Conservation (phyloP, 2,113 vertebrate genomes). For the human region GRCh38 chrX:20801001-20801500, state of each 20-base stretch:
- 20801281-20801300: constrained; percentile 33
- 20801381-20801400: not conserved
- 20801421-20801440: constrained; percentile 31
- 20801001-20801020: too few species aligned
- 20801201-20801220: constrained; percentile 41
- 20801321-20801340: constrained; percentile 34
- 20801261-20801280: constrained; percentile 15
- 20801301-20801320: constrained; percentile 11
- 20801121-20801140: constrained; percentile 1
- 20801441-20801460: not conserved
- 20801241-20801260: not conserved
- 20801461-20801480: not conserved
- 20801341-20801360: not conserved
- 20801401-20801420: constrained; percentile 1
- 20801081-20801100: not conserved
- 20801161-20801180: constrained; percentile 12
- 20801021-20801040: too few species aligned
- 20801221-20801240: constrained; percentile 18
- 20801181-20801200: constrained; percentile 30
- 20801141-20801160: constrained; percentile 61
- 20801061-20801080: not conserved
- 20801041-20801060: not conserved
- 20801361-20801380: constrained; percentile 14
- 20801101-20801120: constrained; percentile 40
- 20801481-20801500: constrained; percentile 25